Conservation (phyloP, 2,113 vertebrate species). For the Thinocorus orbignyianus region DNA sequence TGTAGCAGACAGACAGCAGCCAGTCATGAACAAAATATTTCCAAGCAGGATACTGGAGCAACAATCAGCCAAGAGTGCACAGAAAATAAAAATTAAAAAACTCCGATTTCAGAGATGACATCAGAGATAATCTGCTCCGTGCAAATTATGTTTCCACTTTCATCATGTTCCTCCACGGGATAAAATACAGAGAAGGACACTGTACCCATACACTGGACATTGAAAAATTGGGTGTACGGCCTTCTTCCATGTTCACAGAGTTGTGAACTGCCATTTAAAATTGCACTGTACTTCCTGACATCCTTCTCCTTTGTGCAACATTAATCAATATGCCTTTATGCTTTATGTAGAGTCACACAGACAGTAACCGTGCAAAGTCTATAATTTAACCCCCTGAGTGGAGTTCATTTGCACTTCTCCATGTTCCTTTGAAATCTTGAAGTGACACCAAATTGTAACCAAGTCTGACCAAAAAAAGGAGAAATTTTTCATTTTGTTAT, state of each 20-base stretch:
- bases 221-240: not conserved
- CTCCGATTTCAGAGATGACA: not conserved
- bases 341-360: not conserved
- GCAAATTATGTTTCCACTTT: not conserved
- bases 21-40: not conserved
- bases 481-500: not conserved
- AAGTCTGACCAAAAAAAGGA: not conserved
- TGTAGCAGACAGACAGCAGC: not conserved
- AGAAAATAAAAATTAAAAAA: no score
- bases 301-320: not conserved
- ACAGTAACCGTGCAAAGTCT: not conserved
- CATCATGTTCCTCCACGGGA: not conserved
- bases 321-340: not conserved
- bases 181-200: not conserved
- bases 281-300: not conserved
- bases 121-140: not conserved
- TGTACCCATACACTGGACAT: not conserved
- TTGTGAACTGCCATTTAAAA: not conserved
- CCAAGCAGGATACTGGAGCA: not conserved
- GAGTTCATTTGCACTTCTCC: not conserved
- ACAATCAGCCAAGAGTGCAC: not conserved
- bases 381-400: not conserved
- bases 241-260: not conserved
- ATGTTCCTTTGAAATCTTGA: not conserved
- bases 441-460: not conserved